These are phyloP conservation scores for Hermatobates lingyangjiaoensis DNA, from an alignment of 1,140 invertebrate species.

Conservation along the genomic window DNA sequence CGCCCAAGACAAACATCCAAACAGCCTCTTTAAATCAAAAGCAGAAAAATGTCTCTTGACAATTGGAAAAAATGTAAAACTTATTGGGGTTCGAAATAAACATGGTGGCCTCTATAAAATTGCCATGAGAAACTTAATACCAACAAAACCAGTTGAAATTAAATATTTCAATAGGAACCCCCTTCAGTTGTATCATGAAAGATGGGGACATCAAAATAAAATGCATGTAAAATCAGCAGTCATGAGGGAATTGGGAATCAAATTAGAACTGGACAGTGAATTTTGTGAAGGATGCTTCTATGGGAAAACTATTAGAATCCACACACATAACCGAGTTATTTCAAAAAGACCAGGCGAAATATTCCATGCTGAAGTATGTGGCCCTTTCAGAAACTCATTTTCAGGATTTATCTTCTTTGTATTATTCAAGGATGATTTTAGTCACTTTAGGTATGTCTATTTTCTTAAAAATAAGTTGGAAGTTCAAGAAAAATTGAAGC, in stretches of 20 bases:
- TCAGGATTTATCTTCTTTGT: slow-evolving; percentile 16
- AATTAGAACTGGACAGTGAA: slow-evolving; percentile 13
- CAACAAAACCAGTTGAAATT: slow-evolving; percentile 8
- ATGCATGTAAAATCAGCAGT: slow-evolving; percentile 16
- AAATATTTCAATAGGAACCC: no score
- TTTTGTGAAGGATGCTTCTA: slow-evolving; percentile 19
- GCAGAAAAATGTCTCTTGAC: slow-evolving; percentile 12
- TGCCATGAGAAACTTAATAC: slow-evolving; percentile 13
- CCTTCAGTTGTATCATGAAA: slow-evolving; percentile 19
- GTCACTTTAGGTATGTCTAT: slow-evolving; percentile 20
- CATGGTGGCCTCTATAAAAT: slow-evolving; percentile 16
- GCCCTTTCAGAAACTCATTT: slow-evolving; percentile 19
- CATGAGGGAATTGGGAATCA: slow-evolving; percentile 15
- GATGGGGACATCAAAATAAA: slow-evolving; percentile 20
- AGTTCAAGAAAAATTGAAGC: slow-evolving; percentile 15
- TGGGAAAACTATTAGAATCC: slow-evolving; percentile 19
- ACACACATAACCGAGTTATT: slow-evolving; percentile 18
- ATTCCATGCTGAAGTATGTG: slow-evolving; percentile 20
- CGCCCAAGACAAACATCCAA: slow-evolving; percentile 17
- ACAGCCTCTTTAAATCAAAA: slow-evolving; percentile 18
- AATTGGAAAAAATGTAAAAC: slow-evolving; percentile 8
- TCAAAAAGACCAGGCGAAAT: slow-evolving; percentile 17
- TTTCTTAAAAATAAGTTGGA: slow-evolving; percentile 19
- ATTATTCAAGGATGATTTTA: slow-evolving; percentile 20
- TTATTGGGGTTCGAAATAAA: slow-evolving; percentile 14